Conservation (phyloP, 2,113 vertebrate genomes). For the Indri indri region DNA sequence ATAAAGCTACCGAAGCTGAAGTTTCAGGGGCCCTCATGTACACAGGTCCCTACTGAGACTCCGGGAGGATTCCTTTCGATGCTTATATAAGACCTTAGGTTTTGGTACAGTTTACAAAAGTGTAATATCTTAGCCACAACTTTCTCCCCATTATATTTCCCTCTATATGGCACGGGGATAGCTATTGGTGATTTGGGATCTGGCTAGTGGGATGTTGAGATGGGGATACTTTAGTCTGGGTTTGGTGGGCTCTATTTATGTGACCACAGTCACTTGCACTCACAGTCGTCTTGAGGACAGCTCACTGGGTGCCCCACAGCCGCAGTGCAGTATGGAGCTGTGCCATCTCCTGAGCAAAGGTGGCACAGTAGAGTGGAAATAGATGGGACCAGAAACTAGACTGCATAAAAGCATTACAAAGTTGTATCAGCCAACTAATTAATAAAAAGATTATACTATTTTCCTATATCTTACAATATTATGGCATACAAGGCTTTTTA, state of each 20-base stretch:
- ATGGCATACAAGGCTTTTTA: not conserved
- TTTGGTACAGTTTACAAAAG: not conserved
- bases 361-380: not conserved
- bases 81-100: not conserved
- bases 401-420: not conserved
- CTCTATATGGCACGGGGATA: not conserved
- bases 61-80: not conserved
- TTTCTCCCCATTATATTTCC: not conserved
- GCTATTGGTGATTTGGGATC: not conserved
- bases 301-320: not conserved
- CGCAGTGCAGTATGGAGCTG: not conserved
- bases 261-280: not conserved
- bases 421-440: not conserved
- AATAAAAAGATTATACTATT: not conserved
- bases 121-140: not conserved
- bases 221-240: too few species aligned
- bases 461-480: not conserved
- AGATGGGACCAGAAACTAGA: not conserved
- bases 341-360: not conserved
- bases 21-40: not conserved
- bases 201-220: not conserved
- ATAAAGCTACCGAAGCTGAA: not conserved
- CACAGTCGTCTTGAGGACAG: not conserved
- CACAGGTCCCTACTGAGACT: not conserved
- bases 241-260: not conserved